Evolutionary conservation across 2,113 vertebrate species (phyloP).

Genomic region (Psammodynastes pulverulentus): DNA sequence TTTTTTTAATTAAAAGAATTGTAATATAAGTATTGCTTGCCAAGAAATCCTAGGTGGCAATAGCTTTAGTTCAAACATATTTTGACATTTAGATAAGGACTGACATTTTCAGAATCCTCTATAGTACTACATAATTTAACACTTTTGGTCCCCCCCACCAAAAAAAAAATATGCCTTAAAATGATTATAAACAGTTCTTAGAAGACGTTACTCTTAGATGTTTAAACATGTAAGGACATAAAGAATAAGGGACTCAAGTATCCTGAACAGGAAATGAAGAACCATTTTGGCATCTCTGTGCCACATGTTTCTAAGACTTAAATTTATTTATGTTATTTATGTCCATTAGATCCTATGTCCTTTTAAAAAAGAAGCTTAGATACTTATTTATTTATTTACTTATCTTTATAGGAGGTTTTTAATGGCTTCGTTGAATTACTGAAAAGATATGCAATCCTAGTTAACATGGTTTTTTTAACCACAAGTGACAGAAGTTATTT

Average conservation of each 20-base stretch:
- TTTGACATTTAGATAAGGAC: neutral
- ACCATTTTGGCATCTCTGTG: neutral
- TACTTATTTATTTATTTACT: too few species aligned
- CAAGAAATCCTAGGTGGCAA: neutral
- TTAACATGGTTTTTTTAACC: neutral
- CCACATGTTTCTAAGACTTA: neutral
- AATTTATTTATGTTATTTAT: neutral
- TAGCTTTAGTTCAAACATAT: neutral
- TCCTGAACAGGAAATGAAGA: neutral
- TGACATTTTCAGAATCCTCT: neutral
- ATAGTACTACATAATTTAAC: neutral
- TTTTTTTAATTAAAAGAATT: neutral
- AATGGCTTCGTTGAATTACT: neutral
- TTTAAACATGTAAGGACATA: neutral
- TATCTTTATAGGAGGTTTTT: neutral
- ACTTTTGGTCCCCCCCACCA: neutral
- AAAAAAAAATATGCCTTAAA: neutral
- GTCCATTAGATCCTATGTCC: neutral
- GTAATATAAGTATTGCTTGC: neutral
- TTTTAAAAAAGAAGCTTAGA: neutral
- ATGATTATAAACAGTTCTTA: neutral
- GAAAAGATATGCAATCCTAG: neutral
- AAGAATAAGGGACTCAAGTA: neutral
- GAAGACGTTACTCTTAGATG: neutral
- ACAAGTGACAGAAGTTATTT: neutral